Percentiles rank a stretch among this genome's conserved stretches.
Conservation (phyloP, 2,888 invertebrate species). For the Andricus curvator region DNA sequence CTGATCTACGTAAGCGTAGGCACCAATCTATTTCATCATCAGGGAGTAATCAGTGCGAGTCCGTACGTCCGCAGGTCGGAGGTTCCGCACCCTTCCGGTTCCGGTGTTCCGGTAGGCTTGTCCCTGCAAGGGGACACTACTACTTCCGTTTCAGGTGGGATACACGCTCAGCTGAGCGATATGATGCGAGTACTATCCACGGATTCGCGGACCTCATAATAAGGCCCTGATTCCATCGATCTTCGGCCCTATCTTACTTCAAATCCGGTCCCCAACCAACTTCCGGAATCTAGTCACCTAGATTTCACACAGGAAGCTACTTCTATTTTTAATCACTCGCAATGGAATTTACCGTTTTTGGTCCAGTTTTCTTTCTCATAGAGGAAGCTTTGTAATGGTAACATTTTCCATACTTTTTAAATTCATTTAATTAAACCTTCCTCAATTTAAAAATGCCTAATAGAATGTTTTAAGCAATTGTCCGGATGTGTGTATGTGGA, state of each 20-base stretch:
- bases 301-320: not conserved
- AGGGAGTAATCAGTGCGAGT: constrained; percentile 76
- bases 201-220: constrained; percentile 47
- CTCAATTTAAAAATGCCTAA: no score
- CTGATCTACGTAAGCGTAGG: constrained; percentile 44
- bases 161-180: constrained; percentile 75
- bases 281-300: constrained; percentile 52
- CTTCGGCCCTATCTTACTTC: constrained; percentile 53
- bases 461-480: no score
- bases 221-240: constrained; percentile 44
- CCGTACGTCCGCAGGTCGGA: constrained; percentile 65
- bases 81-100: constrained; percentile 78
- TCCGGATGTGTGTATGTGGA: no score
- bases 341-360: not conserved
- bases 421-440: no score
- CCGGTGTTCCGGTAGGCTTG: constrained; percentile 79
- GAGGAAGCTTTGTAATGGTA: no score
- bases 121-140: constrained; percentile 59
- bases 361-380: no score
- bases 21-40: constrained; percentile 62
- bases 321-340: not conserved
- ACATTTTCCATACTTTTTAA: no score
- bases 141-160: constrained; percentile 69
- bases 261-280: constrained; percentile 61
- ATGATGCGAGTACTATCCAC: constrained; percentile 58